Percentiles rank a stretch among this genome's conserved stretches.
Conservation (phyloP, 1,140 invertebrate genomes). For the Bombus consobrinus region DNA sequence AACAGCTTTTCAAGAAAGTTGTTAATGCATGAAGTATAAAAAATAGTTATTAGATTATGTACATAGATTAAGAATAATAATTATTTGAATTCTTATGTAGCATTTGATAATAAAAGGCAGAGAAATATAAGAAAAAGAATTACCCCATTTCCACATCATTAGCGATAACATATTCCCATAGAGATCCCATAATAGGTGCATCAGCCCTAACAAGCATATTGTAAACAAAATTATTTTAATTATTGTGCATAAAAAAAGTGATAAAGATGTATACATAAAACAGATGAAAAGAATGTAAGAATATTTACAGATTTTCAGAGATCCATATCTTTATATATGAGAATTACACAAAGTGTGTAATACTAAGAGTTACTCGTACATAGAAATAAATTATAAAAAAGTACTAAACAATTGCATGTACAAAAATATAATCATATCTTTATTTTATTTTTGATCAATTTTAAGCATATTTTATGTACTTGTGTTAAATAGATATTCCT, state of each 20-base stretch:
- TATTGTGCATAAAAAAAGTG: conserved; percentile 42
- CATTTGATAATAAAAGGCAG: not conserved
- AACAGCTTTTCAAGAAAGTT: not conserved
- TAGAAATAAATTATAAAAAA: not conserved
- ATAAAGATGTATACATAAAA: not conserved
- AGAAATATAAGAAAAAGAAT: conserved; percentile 73
- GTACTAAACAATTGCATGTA: not conserved
- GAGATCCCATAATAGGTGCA: conserved; percentile 96
- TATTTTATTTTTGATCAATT: too few species aligned
- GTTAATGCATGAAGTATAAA: not conserved
- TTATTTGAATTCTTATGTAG: not conserved
- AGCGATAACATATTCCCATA: conserved; percentile 95
- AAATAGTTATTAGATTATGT: not conserved
- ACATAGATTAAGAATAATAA: not conserved
- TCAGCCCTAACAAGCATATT: conserved; percentile 91
- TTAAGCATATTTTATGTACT: too few species aligned
- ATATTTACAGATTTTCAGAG: conserved; percentile 47
- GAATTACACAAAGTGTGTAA: not conserved
- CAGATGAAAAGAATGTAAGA: conserved; percentile 50
- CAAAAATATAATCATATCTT: too few species aligned
- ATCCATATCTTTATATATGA: not conserved
- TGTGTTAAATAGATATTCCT: not conserved
- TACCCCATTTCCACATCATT: conserved; percentile 91
- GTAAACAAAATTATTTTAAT: conserved; percentile 59
- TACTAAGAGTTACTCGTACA: not conserved